Evolutionary conservation across 30 jellyfish, hydroid and myxozoan species (phyloP), one percentile per base, ranked within the genome.

Genomic region (Catostylus mosaicus): DNA sequence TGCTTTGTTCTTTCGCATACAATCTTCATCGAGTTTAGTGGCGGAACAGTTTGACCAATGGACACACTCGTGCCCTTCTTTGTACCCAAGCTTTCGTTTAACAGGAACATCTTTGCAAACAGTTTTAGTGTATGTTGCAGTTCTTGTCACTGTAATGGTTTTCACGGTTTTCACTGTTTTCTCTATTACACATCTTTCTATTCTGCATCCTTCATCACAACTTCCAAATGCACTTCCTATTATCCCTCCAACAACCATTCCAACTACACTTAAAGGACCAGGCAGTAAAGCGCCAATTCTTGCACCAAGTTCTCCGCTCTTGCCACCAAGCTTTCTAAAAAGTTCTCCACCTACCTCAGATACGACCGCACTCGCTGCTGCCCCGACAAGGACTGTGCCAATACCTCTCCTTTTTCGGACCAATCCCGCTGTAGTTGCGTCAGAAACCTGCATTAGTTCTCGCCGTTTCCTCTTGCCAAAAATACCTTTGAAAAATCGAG

Each of bases 181-280:
- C 43, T 32, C 24, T 16, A 9, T 30, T 22, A 91, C 91, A 3
- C 50, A 51, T 38, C 50, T 24, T 6, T 27, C 24, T 2, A 77
- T 48, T 8, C 57, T 32, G 30, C 96, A 87, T 3, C 12, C 23
- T 10, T 60, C 63, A 18, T 87, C 87, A 43, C 96, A 87, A 3
- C 75, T 33, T 26, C 96, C 96, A 87, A 87, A 87, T 1, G 48
- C 40, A 10, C 90, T 75, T 2, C 96, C 96, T 23, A 87, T 87
- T 16, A 87, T 50, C 10, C 96, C 96, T 16, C 96, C 96, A 7
- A 87, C 62, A 6, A 78, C 45, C 64, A 57, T 38, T 19, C 96
- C 96, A 36, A 71, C 91, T 3, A 80, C 48, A 0, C 96, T 90
- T 23, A 47, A 86, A 1, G 90, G 90, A 2, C 92, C 92, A 34